Conservation (phyloP, 2,797 vertebrate genomes). For the Leptodactylus fallax region DNA sequence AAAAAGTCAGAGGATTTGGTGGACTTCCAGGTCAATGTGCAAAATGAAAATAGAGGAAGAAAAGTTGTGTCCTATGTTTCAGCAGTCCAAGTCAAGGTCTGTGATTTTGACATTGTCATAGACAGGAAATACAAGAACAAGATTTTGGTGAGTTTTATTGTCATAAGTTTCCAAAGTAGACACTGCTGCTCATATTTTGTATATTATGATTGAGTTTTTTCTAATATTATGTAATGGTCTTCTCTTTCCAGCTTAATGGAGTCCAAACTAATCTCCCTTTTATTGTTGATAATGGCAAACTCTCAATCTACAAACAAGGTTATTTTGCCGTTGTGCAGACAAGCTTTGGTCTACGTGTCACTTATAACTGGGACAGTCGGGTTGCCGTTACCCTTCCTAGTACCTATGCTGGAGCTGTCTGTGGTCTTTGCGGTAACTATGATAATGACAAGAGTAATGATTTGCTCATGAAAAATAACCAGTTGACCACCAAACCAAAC, state of each 20-base stretch:
- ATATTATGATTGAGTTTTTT: neutral
- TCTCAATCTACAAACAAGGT: conserved; percentile 71
- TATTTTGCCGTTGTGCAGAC: conserved; percentile 71
- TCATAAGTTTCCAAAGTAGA: neutral
- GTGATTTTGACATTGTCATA: conserved; percentile 60
- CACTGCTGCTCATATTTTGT: neutral
- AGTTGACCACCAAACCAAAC: neutral
- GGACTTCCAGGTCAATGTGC: conserved; percentile 74
- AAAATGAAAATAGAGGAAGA: conserved; percentile 66
- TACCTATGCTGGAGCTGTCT: conserved; percentile 73
- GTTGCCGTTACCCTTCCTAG: conserved; percentile 72
- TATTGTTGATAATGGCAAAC: conserved; percentile 26
- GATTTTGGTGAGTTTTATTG: conserved; percentile 69
- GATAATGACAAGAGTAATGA: conserved; percentile 72
- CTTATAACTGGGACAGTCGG: conserved; percentile 74
- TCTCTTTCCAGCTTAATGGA: conserved; percentile 50
- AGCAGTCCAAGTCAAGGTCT: conserved; percentile 61
- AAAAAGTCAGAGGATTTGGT: conserved; percentile 57
- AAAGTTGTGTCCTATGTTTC: conserved; percentile 59
- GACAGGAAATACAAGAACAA: conserved; percentile 55
- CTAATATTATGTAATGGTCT: no score
- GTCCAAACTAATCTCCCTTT: conserved; percentile 60
- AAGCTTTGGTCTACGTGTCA: conserved; percentile 74
- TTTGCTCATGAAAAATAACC: conserved; percentile 69
- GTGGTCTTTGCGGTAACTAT: conserved; percentile 84